Evolutionary conservation across 2,888 invertebrate species (phyloP).

Genomic region (Ecliptopera silaceata): DNA sequence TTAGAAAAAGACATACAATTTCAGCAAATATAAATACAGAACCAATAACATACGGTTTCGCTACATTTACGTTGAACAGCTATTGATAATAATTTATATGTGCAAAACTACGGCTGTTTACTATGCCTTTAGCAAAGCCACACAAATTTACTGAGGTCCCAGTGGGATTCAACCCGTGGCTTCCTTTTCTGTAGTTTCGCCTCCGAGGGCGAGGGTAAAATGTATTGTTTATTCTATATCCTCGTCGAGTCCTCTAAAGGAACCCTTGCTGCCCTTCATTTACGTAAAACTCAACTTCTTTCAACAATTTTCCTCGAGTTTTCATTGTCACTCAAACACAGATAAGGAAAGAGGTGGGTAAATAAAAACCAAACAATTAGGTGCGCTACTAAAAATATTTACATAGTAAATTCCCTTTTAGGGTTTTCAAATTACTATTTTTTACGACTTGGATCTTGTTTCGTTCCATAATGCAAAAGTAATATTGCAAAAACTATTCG

Average conservation of each 20-base stretch:
- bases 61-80: constrained; percentile 11
- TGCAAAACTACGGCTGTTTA: constrained; percentile 32
- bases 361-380: constrained; percentile 21
- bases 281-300: constrained; percentile 32
- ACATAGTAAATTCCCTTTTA: constrained; percentile 16
- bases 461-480: constrained; percentile 9
- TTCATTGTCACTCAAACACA: constrained; percentile 21
- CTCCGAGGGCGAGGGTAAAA: constrained; percentile 31
- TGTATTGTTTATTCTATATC: constrained; percentile 34
- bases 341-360: constrained; percentile 28
- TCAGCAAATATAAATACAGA: too few relatives aligned
- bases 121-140: constrained; percentile 34
- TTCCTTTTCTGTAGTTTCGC: constrained; percentile 37
- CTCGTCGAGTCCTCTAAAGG: constrained; percentile 23
- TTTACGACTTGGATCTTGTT: constrained; percentile 14
- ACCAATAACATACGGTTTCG: not conserved
- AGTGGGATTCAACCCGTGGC: constrained; percentile 29
- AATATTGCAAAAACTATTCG: constrained; percentile 21
- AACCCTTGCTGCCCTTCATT: constrained; percentile 28
- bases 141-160: constrained; percentile 37
- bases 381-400: constrained; percentile 15
- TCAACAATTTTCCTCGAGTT: constrained; percentile 28
- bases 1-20: too few relatives aligned
- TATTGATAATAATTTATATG: constrained; percentile 25
- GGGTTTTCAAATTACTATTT: constrained; percentile 1